These are phyloP conservation scores for Nephila pilipes DNA, from an alignment of 1,140 invertebrate genomes.

Conservation along the genomic window DNA sequence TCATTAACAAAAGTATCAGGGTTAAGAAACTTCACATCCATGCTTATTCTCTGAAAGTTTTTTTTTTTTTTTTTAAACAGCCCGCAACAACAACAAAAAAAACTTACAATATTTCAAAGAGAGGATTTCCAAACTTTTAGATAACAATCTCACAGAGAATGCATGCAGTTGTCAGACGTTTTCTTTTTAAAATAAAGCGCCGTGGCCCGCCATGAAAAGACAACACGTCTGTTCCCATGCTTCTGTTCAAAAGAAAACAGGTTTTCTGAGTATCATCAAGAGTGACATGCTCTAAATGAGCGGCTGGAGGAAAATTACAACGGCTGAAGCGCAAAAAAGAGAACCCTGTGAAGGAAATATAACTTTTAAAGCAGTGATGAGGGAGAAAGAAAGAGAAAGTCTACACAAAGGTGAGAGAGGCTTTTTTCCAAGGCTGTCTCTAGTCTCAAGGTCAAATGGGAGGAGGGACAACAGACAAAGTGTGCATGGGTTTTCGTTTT, in stretches of 20 bases:
- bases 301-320: neutral
- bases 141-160: too few species aligned
- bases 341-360: neutral
- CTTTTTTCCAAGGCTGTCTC: slow-evolving; percentile 18
- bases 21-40: too few species aligned
- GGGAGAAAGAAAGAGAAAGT: slow-evolving; percentile 7
- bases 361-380: neutral
- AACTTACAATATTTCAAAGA: too few species aligned
- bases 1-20: too few species aligned
- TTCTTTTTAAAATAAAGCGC: too few species aligned
- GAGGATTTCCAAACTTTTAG: too few species aligned
- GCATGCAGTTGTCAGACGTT: too few species aligned
- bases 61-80: too few species aligned
- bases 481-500: neutral
- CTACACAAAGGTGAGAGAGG: slow-evolving; percentile 13
- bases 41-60: too few species aligned
- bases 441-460: slow-evolving; percentile 14
- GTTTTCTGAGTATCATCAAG: neutral
- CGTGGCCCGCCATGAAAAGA: neutral
- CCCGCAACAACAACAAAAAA: too few species aligned
- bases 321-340: neutral
- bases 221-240: neutral
- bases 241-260: neutral
- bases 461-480: neutral
- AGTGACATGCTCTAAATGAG: slow-evolving; percentile 5